Conservation (phyloP, 2,888 invertebrate genomes). For the Marasmarcha lunaedactyla region DNA sequence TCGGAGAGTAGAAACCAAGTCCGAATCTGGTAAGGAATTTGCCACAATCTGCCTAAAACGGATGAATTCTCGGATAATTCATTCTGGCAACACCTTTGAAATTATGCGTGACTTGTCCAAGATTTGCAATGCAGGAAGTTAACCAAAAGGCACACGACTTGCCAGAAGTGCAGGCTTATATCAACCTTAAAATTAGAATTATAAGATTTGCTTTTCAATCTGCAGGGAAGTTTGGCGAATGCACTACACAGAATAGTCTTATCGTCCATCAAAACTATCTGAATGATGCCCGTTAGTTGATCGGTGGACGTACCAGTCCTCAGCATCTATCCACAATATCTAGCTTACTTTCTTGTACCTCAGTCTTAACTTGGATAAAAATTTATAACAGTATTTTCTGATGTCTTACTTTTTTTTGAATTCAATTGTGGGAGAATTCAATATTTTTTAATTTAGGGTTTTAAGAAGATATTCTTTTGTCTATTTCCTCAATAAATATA, state of each 20-base stretch:
- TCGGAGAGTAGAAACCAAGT: background rate
- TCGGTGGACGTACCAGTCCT: background rate
- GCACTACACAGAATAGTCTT: background rate
- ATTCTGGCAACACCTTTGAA: constrained; percentile 17
- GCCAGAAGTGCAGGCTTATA: background rate
- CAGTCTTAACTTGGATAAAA: too few species aligned
- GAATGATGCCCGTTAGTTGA: background rate
- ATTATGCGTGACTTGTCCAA: constrained; percentile 17
- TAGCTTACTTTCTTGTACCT: too few species aligned
- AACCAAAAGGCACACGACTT: background rate
- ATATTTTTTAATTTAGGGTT: too few species aligned
- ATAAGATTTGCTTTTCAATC: background rate
- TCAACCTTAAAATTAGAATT: background rate
- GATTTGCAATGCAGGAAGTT: constrained; percentile 15
- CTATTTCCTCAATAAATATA: too few species aligned
- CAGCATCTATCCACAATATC: too few species aligned
- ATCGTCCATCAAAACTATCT: background rate
- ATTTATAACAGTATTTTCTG: too few species aligned
- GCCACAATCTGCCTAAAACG: constrained; percentile 1
- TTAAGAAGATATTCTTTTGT: too few species aligned
- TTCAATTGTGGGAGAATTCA: too few species aligned
- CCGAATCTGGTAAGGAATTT: background rate
- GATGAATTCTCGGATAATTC: constrained; percentile 18
- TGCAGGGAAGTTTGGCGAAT: background rate
- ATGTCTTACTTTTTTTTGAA: too few species aligned